phyloP scores from a whole-genome alignment of 2,113 vertebrate species.

The Fulmarus glacialis region DNA sequence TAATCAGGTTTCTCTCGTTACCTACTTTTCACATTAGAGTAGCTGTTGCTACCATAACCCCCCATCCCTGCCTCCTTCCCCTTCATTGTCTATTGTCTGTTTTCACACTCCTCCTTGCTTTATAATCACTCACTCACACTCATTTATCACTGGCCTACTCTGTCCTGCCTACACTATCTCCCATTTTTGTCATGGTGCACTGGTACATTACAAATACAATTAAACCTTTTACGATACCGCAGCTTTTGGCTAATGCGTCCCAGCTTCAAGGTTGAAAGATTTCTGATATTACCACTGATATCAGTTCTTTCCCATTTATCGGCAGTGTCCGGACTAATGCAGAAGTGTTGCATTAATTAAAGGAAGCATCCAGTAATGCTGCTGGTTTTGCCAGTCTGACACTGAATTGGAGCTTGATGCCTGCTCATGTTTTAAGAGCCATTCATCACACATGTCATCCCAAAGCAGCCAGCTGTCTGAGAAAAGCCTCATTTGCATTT shows the following conservation, averaged over 20 bases:
- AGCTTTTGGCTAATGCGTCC: slow-evolving; percentile 79
- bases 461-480: slow-evolving; percentile 90
- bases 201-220: slow-evolving; percentile 88
- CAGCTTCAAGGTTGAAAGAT: slow-evolving; percentile 85
- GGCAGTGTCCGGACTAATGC: slow-evolving; percentile 81
- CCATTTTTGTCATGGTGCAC: slow-evolving; percentile 82
- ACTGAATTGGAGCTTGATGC: slow-evolving; percentile 90
- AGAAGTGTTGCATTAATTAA: slow-evolving; percentile 87
- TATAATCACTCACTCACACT: slow-evolving; percentile 75
- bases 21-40: slow-evolving; percentile 37
- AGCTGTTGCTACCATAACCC: slow-evolving; percentile 48
- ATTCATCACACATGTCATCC: slow-evolving; percentile 98
- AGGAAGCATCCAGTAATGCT: slow-evolving; percentile 88
- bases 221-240: slow-evolving; percentile 79
- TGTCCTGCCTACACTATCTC: slow-evolving; percentile 77
- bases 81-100: slow-evolving; percentile 77
- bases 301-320: slow-evolving; percentile 80
- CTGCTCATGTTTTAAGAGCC: slow-evolving; percentile 90
- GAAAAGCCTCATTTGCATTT: slow-evolving; percentile 90
- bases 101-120: slow-evolving; percentile 68
- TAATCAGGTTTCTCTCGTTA: slow-evolving; percentile 42
- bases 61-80: slow-evolving; percentile 26
- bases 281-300: slow-evolving; percentile 85
- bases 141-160: slow-evolving; percentile 81
- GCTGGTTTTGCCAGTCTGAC: slow-evolving; percentile 84